Percentiles rank a stretch among this genome's conserved stretches.
phyloP scores from a whole-genome alignment of 2,888 invertebrate species.

The Tricholauxania praeusta region DNA sequence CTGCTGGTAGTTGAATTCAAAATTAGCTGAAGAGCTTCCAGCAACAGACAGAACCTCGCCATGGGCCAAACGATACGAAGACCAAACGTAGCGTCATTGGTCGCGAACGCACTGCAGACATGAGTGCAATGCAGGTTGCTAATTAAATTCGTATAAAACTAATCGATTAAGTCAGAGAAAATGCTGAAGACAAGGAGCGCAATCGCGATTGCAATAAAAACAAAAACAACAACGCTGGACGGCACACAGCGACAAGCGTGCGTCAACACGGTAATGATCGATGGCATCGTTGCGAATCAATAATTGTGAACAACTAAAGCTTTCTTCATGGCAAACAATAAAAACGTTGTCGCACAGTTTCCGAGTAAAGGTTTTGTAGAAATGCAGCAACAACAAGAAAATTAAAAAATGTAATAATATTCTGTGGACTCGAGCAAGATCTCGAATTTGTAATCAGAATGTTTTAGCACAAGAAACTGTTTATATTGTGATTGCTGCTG shows the following conservation, averaged over 20 bases:
- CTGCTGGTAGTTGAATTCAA: conserved; percentile 14
- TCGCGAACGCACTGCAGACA: conserved; percentile 39
- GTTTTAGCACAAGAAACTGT: conserved; percentile 26
- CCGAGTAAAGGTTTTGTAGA: conserved; percentile 21
- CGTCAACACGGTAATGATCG: conserved; percentile 45
- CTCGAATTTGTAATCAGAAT: conserved; percentile 46
- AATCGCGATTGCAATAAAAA: conserved; percentile 20
- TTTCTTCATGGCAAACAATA: not conserved
- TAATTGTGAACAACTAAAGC: conserved; percentile 36
- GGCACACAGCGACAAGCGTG: conserved; percentile 21
- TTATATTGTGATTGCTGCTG: conserved; percentile 33
- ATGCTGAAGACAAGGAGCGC: conserved; percentile 28
- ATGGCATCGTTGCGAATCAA: conserved; percentile 43
- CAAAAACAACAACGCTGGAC: conserved; percentile 5
- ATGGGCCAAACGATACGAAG: conserved; percentile 28
- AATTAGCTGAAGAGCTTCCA: conserved; percentile 20
- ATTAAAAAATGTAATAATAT: conserved; percentile 41
- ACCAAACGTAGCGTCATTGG: conserved; percentile 9
- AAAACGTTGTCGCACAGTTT: conserved; percentile 14
- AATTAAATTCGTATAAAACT: conserved; percentile 55
- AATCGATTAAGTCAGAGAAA: conserved; percentile 48
- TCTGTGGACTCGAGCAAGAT: conserved; percentile 43
- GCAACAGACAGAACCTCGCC: conserved; percentile 29
- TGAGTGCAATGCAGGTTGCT: conserved; percentile 49
- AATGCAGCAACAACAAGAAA: conserved; percentile 15